Base-by-base conservation (phyloP, 53 echinoderm and acorn worm species). In the Actinopyga echinites region DNA sequence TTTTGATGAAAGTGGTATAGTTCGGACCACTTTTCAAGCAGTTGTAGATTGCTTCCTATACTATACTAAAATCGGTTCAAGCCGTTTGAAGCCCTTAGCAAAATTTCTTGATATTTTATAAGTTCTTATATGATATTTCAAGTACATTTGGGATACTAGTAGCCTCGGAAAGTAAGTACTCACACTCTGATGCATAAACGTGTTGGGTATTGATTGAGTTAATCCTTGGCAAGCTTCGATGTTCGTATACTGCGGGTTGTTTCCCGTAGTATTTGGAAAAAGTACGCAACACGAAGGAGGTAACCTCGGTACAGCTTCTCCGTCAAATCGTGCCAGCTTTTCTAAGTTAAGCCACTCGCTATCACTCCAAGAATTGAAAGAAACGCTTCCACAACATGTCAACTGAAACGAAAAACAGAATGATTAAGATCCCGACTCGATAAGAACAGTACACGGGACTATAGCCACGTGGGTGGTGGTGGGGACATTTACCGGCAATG, bases 311-410 rank as follows among this genome's bases (percentile, higher is more conserved):
- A 38, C 57, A 24, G 37, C 42, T 34, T 80, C 81, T 0, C 60
- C 62, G 13, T 80, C 34, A 26, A 80, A 80, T n/a, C 61, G 80
- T 10, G 80, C 80, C 8, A 80, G 80, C 25, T 44, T 56, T 61
- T 80, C 60, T 56, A 80, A 80, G 11, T 60, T 30, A 12, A 36
- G 25, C 80, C 80, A 80, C 23, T 79, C 79, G 32, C 79, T 79
- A 21, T 79, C 57, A 20, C 56, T 19, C 79, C 79, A 79, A 30
- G 79, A 79, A 20, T 34, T 21, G 56, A 32, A 79, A 12, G 79
- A 79, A 21, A 34, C 33, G 34, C 79, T 79, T 6, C 79, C 79
- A 25, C 79, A 79, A 25, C 79, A 79, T 4, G 57, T 56, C 57
- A 79, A 58, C 79, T 79, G 59, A 24, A 25, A 36, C 44, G 11